These are phyloP conservation scores for Crypturellus tataupa DNA, from an alignment of 2,797 vertebrate species.

Conservation along the genomic window DNA sequence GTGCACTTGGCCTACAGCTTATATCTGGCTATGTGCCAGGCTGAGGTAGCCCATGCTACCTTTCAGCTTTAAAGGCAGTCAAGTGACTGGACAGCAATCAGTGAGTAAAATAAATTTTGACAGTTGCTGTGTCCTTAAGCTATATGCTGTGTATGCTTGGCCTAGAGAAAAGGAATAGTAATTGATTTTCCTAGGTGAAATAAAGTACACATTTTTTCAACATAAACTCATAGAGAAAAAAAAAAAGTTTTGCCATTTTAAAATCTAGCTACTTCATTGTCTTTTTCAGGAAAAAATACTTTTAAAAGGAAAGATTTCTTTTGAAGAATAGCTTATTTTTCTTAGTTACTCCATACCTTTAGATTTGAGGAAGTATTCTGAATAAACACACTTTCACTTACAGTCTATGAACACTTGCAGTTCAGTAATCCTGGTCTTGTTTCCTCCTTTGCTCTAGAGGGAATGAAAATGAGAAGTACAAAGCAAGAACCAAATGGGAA, in stretches of 20 bases:
- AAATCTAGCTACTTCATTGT: background rate
- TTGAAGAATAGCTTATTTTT: background rate
- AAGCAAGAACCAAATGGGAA: conserved; percentile 93
- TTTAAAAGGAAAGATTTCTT: background rate
- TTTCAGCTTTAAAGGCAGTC: background rate
- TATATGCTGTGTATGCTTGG: background rate
- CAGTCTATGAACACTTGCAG: background rate
- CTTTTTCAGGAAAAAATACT: background rate
- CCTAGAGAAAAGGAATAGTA: background rate
- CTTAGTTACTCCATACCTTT: background rate
- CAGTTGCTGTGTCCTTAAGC: background rate
- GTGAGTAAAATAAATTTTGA: background rate
- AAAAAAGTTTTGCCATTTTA: background rate
- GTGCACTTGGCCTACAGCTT: background rate
- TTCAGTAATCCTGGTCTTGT: background rate
- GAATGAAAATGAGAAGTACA: conserved; percentile 96
- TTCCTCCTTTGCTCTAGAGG: conserved; percentile 81
- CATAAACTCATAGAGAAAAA: background rate
- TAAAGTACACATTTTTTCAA: background rate
- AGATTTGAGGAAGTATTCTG: background rate
- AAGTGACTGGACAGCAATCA: background rate
- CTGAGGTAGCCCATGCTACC: background rate
- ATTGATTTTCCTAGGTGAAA: background rate
- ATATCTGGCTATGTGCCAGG: background rate
- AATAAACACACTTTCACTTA: background rate